Percentiles rank a stretch among this genome's conserved stretches.
These are phyloP conservation scores for Hypanus sabinus DNA, from an alignment of 2,113 vertebrate genomes.

Conservation along the genomic window DNA sequence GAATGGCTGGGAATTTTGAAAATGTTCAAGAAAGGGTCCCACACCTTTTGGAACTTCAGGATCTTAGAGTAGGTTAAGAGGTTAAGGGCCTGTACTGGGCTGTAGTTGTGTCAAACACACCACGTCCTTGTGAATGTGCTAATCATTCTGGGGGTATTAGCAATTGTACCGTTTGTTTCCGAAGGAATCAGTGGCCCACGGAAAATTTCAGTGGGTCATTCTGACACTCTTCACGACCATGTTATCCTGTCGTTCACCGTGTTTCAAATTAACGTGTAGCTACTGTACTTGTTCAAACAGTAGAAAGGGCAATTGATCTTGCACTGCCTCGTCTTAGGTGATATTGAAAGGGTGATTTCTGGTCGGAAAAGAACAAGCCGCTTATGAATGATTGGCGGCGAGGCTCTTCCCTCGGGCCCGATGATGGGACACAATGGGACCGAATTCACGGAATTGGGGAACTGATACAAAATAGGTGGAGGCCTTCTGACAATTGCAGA, in stretches of 20 bases:
- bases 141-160: not conserved
- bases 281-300: not conserved
- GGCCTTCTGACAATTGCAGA: not conserved
- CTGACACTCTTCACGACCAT: not conserved
- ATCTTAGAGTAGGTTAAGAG: no score
- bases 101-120: no score
- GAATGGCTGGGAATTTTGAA: no score
- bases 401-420: not conserved
- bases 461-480: no score
- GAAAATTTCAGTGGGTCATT: not conserved
- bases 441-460: no score
- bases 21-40: no score
- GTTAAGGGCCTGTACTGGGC: no score
- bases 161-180: not conserved
- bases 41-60: no score
- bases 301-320: not conserved
- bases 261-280: not conserved
- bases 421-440: not conserved
- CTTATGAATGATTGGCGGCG: not conserved
- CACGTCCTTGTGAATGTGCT: not conserved
- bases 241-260: not conserved
- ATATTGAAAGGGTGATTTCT: not conserved
- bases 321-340: not conserved
- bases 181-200: not conserved
- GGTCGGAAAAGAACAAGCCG: not conserved